A percentile compares a stretch with the other conserved stretches of the same genome.
Evolutionary conservation across 1,140 invertebrate species (phyloP).

Genomic region (Nephila pilipes): DNA sequence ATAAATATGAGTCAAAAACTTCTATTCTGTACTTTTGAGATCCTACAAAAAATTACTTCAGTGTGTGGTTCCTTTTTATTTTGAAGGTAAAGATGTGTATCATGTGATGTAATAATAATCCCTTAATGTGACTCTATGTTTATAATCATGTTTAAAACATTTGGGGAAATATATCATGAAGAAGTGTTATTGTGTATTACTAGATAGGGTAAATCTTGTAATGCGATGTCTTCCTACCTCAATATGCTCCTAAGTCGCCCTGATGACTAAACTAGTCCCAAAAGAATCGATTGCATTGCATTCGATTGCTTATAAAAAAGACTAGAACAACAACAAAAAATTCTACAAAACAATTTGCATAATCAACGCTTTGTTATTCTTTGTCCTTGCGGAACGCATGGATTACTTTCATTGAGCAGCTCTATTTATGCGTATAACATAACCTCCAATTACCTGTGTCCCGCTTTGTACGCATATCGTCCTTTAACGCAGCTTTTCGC

Average conservation of each 20-base stretch:
- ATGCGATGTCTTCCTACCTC: slow-evolving; percentile 33
- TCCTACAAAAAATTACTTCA: background rate
- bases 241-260: slow-evolving; percentile 41
- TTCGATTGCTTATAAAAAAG: background rate
- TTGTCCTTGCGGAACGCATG: background rate
- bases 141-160: background rate
- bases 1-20: background rate
- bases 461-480: slow-evolving; percentile 9
- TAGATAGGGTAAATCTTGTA: background rate
- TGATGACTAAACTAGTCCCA: background rate
- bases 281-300: background rate
- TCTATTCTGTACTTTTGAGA: background rate
- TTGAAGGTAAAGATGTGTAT: too few species aligned
- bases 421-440: background rate
- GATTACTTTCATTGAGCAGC: background rate
- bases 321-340: background rate
- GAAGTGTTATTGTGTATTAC: background rate
- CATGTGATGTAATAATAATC: background rate
- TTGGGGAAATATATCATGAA: background rate
- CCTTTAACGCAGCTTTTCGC: slow-evolving; percentile 20
- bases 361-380: background rate
- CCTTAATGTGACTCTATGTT: background rate
- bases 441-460: background rate
- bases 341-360: background rate
- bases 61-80: background rate